These are phyloP conservation scores for Oophaga pumilio DNA, from an alignment of 2,113 vertebrate species.

Conservation along the genomic window DNA sequence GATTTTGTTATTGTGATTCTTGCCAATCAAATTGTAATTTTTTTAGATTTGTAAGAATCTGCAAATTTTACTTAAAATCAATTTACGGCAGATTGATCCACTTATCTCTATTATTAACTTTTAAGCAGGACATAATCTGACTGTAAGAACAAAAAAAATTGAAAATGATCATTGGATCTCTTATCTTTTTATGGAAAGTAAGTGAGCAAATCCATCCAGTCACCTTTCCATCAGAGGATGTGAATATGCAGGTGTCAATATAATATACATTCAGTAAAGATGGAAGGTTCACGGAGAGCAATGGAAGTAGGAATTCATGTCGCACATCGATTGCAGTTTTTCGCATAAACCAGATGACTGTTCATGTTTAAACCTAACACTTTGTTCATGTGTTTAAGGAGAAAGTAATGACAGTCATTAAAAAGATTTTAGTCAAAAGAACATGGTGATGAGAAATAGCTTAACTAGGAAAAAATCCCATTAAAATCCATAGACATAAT, in stretches of 20 bases:
- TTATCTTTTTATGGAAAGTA: too few species aligned
- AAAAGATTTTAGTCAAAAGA: slow-evolving; percentile 48
- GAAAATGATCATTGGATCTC: too few species aligned
- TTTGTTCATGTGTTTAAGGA: slow-evolving; percentile 33
- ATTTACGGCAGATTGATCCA: too few species aligned
- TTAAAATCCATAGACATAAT: slow-evolving; percentile 40
- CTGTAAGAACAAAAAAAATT: too few species aligned
- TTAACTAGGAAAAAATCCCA: slow-evolving; percentile 37
- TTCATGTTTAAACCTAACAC: neutral
- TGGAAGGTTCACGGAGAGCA: neutral
- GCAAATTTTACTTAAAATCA: too few species aligned
- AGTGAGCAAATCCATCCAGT: too few species aligned
- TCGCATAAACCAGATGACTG: neutral
- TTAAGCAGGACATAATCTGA: too few species aligned
- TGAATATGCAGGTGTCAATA: neutral
- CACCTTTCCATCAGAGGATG: neutral
- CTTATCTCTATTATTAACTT: too few species aligned
- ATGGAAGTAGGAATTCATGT: neutral
- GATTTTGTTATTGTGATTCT: too few species aligned
- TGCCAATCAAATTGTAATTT: too few species aligned
- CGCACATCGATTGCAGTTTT: neutral
- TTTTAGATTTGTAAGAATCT: too few species aligned
- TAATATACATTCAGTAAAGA: neutral
- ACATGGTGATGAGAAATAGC: slow-evolving; percentile 42
- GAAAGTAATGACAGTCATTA: slow-evolving; percentile 49